Conservation (phyloP, 2,888 invertebrate species). For the Blomia tropicalis region DNA sequence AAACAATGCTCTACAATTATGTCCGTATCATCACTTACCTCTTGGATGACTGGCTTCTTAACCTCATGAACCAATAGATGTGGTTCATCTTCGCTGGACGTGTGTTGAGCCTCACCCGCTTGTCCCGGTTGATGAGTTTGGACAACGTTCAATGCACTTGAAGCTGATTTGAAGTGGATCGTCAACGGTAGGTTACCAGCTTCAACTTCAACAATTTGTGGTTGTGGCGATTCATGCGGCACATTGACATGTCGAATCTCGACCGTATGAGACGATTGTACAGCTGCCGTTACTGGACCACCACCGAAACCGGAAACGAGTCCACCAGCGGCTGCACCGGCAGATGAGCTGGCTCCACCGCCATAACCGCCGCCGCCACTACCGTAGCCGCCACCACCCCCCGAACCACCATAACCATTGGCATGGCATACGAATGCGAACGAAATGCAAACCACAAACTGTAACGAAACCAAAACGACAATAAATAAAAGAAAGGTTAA, state of each 20-base stretch:
- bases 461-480: background rate
- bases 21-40: background rate
- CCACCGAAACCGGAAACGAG: conserved; percentile 13
- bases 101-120: conserved; percentile 18
- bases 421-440: background rate
- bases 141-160: conserved; percentile 13
- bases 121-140: conserved; percentile 21
- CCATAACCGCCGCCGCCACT: background rate
- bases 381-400: background rate
- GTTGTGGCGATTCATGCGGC: conserved; percentile 18
- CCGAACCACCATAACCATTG: background rate
- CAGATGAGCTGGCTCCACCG: background rate
- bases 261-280: conserved; percentile 18
- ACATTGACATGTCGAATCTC: conserved; percentile 21
- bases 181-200: conserved; percentile 18
- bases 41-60: conserved; percentile 19
- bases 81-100: conserved; percentile 17
- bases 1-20: background rate
- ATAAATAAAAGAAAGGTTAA: background rate
- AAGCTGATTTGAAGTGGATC: conserved; percentile 22
- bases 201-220: conserved; percentile 20
- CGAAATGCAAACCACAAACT: too few species aligned
- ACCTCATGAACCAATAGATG: conserved; percentile 14
- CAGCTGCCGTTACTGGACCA: conserved; percentile 20
- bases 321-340: conserved; percentile 11